These are phyloP conservation scores for Nomada flava DNA, from an alignment of 2,888 invertebrate species.

Conservation along the genomic window DNA sequence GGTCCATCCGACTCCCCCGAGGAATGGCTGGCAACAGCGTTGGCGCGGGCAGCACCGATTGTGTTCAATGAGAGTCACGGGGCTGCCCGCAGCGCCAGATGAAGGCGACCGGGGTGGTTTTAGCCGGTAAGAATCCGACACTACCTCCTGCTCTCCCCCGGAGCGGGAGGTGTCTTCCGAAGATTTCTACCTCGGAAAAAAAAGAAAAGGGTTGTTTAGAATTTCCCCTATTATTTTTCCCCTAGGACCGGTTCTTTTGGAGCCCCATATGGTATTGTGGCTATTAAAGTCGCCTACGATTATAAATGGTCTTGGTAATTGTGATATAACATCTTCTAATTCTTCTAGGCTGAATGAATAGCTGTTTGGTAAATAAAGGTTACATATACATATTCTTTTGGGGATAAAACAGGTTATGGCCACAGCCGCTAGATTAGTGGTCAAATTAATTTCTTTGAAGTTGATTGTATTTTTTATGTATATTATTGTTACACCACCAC, in stretches of 20 bases:
- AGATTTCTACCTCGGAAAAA: no score
- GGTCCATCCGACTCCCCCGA: no score
- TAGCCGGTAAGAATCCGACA: no score
- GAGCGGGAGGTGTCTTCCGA: no score
- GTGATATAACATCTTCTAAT: conserved; percentile 1
- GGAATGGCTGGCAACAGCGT: no score
- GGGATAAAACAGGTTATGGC: neutral
- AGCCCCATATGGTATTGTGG: conserved; percentile 57
- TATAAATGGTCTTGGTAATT: conserved; percentile 66
- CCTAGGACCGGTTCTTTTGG: conserved; percentile 35
- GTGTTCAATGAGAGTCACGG: no score
- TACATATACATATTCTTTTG: neutral
- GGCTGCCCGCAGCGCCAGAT: no score
- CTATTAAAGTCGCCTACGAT: conserved; percentile 68
- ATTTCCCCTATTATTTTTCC: conserved; percentile 59
- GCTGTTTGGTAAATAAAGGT: neutral
- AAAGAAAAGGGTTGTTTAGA: neutral
- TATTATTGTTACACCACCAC: neutral
- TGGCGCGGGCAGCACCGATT: no score
- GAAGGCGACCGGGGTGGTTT: no score
- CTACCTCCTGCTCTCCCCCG: no score
- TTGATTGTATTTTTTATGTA: neutral
- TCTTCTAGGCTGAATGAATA: neutral
- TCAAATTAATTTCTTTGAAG: neutral
- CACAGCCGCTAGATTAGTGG: neutral